Base-by-base conservation (phyloP, 2,113 vertebrate species). In the Carassius auratus region DNA sequence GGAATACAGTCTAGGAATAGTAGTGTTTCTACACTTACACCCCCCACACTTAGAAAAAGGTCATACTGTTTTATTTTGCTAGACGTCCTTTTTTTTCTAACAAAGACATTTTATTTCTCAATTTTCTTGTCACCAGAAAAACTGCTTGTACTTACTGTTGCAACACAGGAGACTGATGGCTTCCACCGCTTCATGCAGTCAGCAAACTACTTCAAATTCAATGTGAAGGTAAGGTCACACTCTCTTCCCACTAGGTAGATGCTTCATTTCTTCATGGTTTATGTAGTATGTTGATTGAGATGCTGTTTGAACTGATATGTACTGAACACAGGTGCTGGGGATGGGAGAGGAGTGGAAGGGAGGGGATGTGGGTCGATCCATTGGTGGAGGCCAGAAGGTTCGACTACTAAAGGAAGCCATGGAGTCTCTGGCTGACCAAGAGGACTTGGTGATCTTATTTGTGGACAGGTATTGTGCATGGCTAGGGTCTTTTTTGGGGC, bases 351-450 rank as follows among this genome's bases (percentile, higher is more conserved):
- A 95, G 2, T 99, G 98, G 98, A 97, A 94, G 90, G 97, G 98
- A 23, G 97, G 98, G 1, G 95, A 97, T 13, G 94, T 96, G 55
- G 92, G 96, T 10, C 95, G 91, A n/a, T 96, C 96, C 8, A 97
- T 99, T 68, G 98, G 98, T 0, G 98, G 98, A 73, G 98, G 98
- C 26, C 98, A 99, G 88, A 99, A 99, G 91, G 97, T 99, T 84
- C 94, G 97, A 77, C 93, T 99, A 86, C 93, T 99, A 93, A 99
- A 98, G 88, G 95, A 97, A 90, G 94, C 92, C 88, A 94, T 98
- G 95, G 91, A 92, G 84, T 90, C 81, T 9, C 90, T 96, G 30
- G 94, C 95, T 84, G 92, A 92, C 84, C 96, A 96, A 77, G 95
- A 97, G n/a, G 97, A 99, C 88, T 92, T 98, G 66, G 85, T 99